Evolutionary conservation across 1,140 invertebrate species (phyloP).

Genomic region (Meloidogyne chitwoodi): DNA sequence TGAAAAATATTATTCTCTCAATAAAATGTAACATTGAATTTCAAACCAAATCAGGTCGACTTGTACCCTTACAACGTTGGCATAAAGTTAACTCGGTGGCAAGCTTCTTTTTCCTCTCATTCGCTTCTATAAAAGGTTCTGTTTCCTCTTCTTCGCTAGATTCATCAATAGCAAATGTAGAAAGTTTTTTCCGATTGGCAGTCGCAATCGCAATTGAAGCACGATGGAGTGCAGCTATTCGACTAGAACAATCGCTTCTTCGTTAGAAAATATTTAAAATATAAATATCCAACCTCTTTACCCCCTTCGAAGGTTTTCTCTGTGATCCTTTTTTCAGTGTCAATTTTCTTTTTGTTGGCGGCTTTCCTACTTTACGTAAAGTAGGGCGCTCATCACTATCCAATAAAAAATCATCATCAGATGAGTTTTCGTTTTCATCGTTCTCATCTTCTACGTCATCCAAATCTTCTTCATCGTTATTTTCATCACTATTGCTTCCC

Average conservation of each 20-base stretch:
- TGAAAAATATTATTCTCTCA: not conserved
- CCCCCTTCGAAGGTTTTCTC: not conserved
- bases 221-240: not conserved
- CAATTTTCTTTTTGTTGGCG: constrained; percentile 8
- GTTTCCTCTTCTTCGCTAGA: constrained; percentile 45
- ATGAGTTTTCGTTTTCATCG: constrained; percentile 41
- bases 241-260: not conserved
- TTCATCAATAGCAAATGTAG: not conserved
- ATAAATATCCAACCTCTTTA: not conserved
- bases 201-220: not conserved
- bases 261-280: not conserved
- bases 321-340: constrained; percentile 5
- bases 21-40: not conserved
- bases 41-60: constrained; percentile 45
- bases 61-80: constrained; percentile 43
- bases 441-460: constrained; percentile 44
- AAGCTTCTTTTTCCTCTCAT: constrained; percentile 44
- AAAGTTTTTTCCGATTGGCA: constrained; percentile 8
- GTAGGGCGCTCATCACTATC: constrained; percentile 3
- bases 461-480: constrained; percentile 26
- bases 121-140: constrained; percentile 28
- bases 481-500: constrained; percentile 18
- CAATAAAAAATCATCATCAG: constrained; percentile 33
- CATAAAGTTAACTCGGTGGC: constrained; percentile 50
- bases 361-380: not conserved